A percentile compares a stretch with the other conserved stretches of the same genome.
phyloP scores from a whole-genome alignment of 2,797 vertebrate species.

The Rachycentron canadum region DNA sequence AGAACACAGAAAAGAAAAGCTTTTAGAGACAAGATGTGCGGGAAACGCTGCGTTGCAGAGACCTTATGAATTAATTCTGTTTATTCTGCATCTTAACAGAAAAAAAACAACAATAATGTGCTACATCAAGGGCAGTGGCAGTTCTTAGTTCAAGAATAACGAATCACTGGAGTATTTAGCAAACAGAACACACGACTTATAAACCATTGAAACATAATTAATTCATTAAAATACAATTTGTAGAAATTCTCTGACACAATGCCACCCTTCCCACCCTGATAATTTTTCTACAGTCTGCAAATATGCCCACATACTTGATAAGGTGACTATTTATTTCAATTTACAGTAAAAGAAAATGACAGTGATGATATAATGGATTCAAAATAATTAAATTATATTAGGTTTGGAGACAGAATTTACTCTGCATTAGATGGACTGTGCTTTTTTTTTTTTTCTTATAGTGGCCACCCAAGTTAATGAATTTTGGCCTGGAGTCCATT shows the following conservation, averaged over 20 bases:
- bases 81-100: neutral
- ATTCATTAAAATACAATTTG: no score
- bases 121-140: neutral
- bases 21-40: slow-evolving; percentile 28
- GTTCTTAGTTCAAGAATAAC: neutral
- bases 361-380: slow-evolving; percentile 41
- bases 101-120: neutral
- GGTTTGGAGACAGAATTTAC: slow-evolving; percentile 35
- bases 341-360: slow-evolving; percentile 11
- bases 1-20: slow-evolving; percentile 51
- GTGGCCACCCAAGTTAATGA: slow-evolving; percentile 21
- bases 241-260: neutral
- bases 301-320: neutral
- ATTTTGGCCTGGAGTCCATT: slow-evolving; percentile 27
- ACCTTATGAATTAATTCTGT: neutral
- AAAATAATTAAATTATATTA: slow-evolving; percentile 31
- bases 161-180: neutral
- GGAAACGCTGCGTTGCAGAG: neutral
- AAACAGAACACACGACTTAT: neutral
- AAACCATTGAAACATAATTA: neutral
- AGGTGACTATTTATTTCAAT: slow-evolving; percentile 12
- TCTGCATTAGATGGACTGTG: slow-evolving; percentile 26
- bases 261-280: no score
- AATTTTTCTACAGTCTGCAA: neutral
- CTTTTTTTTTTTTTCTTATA: slow-evolving; percentile 35